Base-by-base conservation (phyloP, 2,797 vertebrate species). In the Anas bahamensis region DNA sequence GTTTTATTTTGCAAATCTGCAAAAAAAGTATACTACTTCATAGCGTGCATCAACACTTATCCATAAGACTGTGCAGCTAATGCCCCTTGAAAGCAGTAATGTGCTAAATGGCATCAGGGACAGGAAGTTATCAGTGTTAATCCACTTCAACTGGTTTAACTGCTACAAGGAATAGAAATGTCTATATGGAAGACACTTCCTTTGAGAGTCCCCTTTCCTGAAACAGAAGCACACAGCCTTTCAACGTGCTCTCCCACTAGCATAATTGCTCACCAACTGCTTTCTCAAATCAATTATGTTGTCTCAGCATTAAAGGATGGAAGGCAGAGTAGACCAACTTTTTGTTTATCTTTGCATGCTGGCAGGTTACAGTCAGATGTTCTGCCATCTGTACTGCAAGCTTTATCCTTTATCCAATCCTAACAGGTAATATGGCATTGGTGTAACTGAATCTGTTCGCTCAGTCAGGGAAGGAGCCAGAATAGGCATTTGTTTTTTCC, bases 351-450 rank as follows among this genome's bases (percentile, higher is more conserved):
- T 77, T 88, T 75, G 83, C 89, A 86, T 63, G 83, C 91, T 94
- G 91, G 89, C 94, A 95, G 85, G 96, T 96, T 95, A 93, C 83
- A 95, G 89, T 97, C 93, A 74, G 93, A 96, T 95, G 92, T 44
- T 96, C 89, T 93, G 91, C 95, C 95, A 95, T 94, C 96, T 97
- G 94, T 88, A 94, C 71, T 80, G 83, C 83, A 86, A 83, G 65
- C 81, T 95, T 84, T 88, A 93, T 93, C 83, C 74, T 95, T 91
- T 69, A 46, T 71, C 93, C 93, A 71, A 84, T 86, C 85, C 9
- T 69, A 94, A 90, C 89, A 95, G 94, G 93, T 93, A 94, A 97
- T 95, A 97, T 91, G 95, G 94, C 89, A 89, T 21, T 3, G 55
- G 57, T 75, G 68, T 46, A 94, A 95, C 87, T 65, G 79, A 94